Conservation (phyloP, 1,140 invertebrate species). For the Drosophila persimilis region DNA sequence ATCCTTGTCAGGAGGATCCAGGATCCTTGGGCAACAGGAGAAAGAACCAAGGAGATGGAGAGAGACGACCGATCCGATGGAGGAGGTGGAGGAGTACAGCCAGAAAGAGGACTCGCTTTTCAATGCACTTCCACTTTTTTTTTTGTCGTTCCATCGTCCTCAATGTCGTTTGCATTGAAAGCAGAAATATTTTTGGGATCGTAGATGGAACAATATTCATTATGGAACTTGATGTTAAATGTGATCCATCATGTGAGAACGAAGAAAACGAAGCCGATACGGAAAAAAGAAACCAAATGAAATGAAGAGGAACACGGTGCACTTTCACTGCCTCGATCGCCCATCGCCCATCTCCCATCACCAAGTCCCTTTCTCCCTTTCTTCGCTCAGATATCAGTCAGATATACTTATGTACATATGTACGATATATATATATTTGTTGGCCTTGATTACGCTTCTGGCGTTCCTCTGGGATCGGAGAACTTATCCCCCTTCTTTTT, state of each 20-base stretch:
- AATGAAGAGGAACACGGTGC: background rate
- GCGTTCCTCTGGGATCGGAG: conserved; percentile 41
- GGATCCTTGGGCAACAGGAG: conserved; percentile 37
- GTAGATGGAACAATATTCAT: conserved; percentile 19
- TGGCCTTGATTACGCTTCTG: conserved; percentile 28
- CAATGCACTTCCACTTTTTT: conserved; percentile 76
- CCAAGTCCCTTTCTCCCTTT: background rate
- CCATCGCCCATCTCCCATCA: background rate
- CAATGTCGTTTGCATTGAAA: conserved; percentile 31
- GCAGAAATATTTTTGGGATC: conserved; percentile 26
- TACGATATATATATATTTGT: background rate
- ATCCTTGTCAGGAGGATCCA: conserved; percentile 51
- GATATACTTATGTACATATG: background rate
- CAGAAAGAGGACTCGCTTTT: conserved; percentile 54
- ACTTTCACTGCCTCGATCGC: conserved; percentile 41
- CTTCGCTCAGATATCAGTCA: too few relatives aligned
- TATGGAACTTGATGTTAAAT: conserved; percentile 51
- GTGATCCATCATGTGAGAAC: conserved; percentile 63
- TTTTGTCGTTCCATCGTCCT: conserved; percentile 19
- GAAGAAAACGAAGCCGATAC: conserved; percentile 1
- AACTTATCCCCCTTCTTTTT: conserved; percentile 11
- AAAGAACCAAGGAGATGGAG: conserved; percentile 1
- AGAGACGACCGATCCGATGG: background rate
- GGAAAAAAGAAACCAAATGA: too few relatives aligned
- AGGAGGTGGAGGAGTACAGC: background rate